phyloP scores from a whole-genome alignment of 2,888 invertebrate species.

The Cheilosia vulpina region DNA sequence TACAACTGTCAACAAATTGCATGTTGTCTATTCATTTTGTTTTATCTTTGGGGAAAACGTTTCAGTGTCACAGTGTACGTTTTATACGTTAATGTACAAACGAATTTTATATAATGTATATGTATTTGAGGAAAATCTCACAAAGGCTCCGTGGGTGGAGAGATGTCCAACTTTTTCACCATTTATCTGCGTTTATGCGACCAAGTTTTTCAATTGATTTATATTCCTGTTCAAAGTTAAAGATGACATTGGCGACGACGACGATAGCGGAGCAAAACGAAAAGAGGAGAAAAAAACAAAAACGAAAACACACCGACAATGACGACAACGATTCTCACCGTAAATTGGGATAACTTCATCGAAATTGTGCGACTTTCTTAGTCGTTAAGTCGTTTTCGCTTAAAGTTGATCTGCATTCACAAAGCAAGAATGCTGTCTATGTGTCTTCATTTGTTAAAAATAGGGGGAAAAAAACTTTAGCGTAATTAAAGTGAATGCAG shows the following conservation, averaged over 20 bases:
- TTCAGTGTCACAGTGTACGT: neutral
- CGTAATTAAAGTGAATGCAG: neutral
- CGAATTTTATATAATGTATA: neutral
- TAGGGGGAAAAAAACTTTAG: neutral
- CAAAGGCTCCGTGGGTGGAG: slow-evolving; percentile 20
- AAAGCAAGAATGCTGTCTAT: neutral
- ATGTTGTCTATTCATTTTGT: slow-evolving; percentile 14
- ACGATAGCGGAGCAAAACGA: slow-evolving; percentile 12
- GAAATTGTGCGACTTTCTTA: slow-evolving; percentile 57
- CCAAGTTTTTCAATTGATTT: slow-evolving; percentile 73
- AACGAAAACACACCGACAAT: slow-evolving; percentile 2
- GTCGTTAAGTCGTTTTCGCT: neutral
- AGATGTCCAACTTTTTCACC: slow-evolving; percentile 48
- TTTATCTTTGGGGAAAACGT: neutral
- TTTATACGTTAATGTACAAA: neutral
- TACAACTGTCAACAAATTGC: slow-evolving; percentile 31
- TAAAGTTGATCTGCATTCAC: neutral
- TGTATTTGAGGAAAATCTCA: slow-evolving; percentile 31
- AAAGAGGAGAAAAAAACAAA: neutral
- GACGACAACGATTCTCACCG: slow-evolving; percentile 31
- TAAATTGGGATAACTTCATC: slow-evolving; percentile 64
- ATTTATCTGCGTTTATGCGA: slow-evolving; percentile 63
- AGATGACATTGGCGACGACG: slow-evolving; percentile 39
- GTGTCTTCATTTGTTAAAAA: neutral
- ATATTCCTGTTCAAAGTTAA: slow-evolving; percentile 70